Conservation (phyloP, 1,140 invertebrate species). For the Potamilus streckersoni region DNA sequence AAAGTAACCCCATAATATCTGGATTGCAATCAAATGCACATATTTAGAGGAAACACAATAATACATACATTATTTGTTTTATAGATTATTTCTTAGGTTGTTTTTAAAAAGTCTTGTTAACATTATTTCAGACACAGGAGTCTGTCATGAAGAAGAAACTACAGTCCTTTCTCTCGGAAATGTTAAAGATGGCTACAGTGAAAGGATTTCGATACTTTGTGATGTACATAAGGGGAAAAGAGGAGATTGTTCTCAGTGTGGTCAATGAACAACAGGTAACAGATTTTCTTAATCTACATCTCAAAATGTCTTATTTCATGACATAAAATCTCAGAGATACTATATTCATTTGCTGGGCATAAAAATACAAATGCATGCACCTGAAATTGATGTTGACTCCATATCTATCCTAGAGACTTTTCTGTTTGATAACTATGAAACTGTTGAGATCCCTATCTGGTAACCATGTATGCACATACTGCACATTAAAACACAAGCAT, state of each 20-base stretch:
- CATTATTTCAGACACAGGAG: conserved; percentile 35
- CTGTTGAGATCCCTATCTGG: no score
- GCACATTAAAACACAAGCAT: no score
- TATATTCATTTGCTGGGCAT: not conserved
- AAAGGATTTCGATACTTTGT: conserved; percentile 59
- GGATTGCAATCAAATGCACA: no score
- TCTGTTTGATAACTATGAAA: no score
- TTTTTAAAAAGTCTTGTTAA: not conserved
- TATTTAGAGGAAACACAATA: not conserved
- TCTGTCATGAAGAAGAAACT: conserved; percentile 55
- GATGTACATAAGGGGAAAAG: conserved; percentile 57
- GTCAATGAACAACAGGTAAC: conserved; percentile 54
- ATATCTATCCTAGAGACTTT: no score
- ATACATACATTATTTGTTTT: not conserved
- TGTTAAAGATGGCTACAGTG: conserved; percentile 53
- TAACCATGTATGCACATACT: no score
- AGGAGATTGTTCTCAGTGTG: conserved; percentile 57
- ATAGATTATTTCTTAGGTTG: not conserved
- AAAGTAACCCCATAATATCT: no score
- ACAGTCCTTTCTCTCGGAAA: conserved; percentile 50
- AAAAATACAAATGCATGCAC: not conserved
- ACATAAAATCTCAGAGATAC: not conserved
- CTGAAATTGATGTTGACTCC: not conserved
- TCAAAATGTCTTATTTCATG: not conserved
- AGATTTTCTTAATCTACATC: not conserved